Base-by-base conservation (phyloP, 2,888 invertebrate genomes). In the Gerris lacustris region DNA sequence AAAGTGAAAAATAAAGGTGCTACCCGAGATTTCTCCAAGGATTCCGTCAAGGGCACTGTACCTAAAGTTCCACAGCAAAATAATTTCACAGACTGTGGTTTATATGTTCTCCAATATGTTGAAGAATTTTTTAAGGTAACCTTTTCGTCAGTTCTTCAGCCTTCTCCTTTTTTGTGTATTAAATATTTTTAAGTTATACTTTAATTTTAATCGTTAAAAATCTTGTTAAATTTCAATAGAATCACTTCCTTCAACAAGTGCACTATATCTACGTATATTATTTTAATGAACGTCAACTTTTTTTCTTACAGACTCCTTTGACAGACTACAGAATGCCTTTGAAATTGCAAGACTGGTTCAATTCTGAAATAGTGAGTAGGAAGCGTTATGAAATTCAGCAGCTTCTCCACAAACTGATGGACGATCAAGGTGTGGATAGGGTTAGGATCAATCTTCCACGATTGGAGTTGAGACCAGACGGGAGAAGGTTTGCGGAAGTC, bases 41-140 rank as follows among this genome's bases (percentile, higher is more conserved):
- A 90, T 76, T 89, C 88, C 66, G 91, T 96, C 77, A 90, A 90
- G 78, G 96, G 95, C 6, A 87, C 88, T 75, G 88, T 88, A 78
- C 93, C 94, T 0, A 92, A 91, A 82, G 93, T 95, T 74, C 98
- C 98, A n/a, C 96, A 97, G 79, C 99, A 99, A 82, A 92, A 89
- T 75, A 99, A 99, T 83, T 95, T 90, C 79, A 93, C 92, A 63
- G 99, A 99, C 80, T 99, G 99, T 82, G 99, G 99, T 0, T 83
- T 98, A 15, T 99, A 92, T 81, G 84, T 98, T 72, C 83, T 99
- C 70, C 96, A 98, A 80, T 99, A 96, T 83, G 95, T 94, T 6
- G 97, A 99, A 82, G 91, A 91, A 73, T 97, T 99, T 82, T 96
- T 96, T 81, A 86, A 88, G 84, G 92, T 91, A 80, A 79, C 77